Evolutionary conservation across 2,888 invertebrate genomes (phyloP).

Genomic region (Noctua pronuba): DNA sequence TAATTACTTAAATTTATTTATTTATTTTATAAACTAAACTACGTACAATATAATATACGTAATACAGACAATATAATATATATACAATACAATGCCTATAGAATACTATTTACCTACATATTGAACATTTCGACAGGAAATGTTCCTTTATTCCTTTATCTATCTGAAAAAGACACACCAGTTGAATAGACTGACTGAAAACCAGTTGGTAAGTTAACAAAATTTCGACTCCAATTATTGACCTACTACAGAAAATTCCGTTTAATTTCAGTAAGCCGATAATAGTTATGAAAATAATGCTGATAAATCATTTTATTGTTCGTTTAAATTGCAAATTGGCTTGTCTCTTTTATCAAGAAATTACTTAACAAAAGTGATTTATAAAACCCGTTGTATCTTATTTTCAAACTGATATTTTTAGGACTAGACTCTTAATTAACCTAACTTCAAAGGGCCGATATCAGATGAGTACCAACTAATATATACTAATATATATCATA

Average conservation of each 20-base stretch:
- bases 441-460: background rate
- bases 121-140: too few species aligned
- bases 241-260: background rate
- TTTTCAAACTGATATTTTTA: background rate
- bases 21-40: too few species aligned
- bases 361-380: background rate
- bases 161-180: background rate
- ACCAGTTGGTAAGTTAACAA: background rate
- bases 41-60: too few species aligned
- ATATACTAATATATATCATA: too few species aligned
- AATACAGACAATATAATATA: too few species aligned
- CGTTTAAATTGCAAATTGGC: background rate
- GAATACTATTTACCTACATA: too few species aligned
- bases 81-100: too few species aligned
- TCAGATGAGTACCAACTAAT: background rate
- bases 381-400: background rate
- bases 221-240: background rate
- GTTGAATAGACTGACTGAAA: background rate
- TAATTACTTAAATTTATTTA: too few species aligned
- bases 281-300: background rate
- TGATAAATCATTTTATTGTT: background rate
- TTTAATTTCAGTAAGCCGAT: background rate
- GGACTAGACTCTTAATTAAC: background rate
- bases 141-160: too few species aligned
- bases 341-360: background rate